Evolutionary conservation across 2,113 vertebrate species (phyloP), one percentile per base, ranked within the genome.

Genomic region (Epinephelus lanceolatus): DNA sequence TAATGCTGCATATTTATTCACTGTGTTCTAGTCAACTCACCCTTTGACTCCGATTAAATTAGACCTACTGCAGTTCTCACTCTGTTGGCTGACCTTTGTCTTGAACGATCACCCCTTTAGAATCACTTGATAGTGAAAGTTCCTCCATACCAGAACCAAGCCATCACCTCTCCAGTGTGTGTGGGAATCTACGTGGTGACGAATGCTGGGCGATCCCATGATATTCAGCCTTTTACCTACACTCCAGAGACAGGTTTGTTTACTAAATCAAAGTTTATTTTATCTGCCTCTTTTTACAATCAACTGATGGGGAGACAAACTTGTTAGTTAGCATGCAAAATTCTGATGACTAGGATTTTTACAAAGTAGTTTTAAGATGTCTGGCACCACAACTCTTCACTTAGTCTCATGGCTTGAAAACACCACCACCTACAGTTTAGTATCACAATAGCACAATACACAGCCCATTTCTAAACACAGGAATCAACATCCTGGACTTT

Each of bases 81-180:
- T 66, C 0, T 30, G 18, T 17, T 62, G 47, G 7, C n/a, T 82
- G 23, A 56, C 45, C 21, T n/a, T 56, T 77, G 10, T 52, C 61
- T 49, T 62, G 2, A 23, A 55, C 71, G 40, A 74, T 84, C 6
- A 25, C 71, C 33, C 18, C 73, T 86, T 10, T 73, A 99, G 98
- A 99, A 99, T 94, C 98, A 99, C 94, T 94, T 99, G 89, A 97
- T 99, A 90, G 98, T 99, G 83, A 99, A 98, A 89, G 97, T 98
- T 91, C 98, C 98, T 61, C 96, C 97, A 18, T 99, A 99, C 95
- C 97, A 97, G 42, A 97, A 97, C 92, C 97, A 95, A 86, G 92
- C 95, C 70, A 97, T 99, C 94, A 95, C 95, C 78, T 94, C 97
- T 57, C 91, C 97, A 63, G 97, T 98, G 72, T 97, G 97, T 15